A percentile compares a stretch with the other conserved stretches of the same genome.
Conservation (phyloP, 2,888 invertebrate species). For the Cryptophagus acutangulus region DNA sequence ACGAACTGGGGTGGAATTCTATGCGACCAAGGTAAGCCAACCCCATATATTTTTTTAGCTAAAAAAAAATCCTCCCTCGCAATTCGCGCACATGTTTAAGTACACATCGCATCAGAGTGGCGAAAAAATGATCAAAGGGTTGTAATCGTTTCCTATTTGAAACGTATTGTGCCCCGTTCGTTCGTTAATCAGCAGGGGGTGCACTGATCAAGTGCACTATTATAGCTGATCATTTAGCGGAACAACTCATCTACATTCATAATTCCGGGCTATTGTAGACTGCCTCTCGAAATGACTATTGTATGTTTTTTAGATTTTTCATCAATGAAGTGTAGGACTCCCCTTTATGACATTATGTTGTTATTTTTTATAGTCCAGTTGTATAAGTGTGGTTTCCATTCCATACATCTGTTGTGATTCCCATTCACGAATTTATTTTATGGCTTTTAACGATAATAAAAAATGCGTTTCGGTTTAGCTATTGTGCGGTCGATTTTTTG, state of each 20-base stretch:
- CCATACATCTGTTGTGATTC: conserved; percentile 4
- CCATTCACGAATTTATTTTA: not conserved
- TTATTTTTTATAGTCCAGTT: conserved; percentile 39
- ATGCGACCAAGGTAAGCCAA: conserved; percentile 79
- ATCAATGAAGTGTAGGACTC: not conserved
- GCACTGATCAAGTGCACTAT: conserved; percentile 38
- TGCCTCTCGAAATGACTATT: too few species aligned
- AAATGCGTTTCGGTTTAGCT: too few species aligned
- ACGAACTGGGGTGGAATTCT: conserved; percentile 98
- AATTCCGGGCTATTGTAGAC: not conserved
- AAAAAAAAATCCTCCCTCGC: not conserved
- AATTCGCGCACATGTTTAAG: not conserved
- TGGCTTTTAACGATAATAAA: too few species aligned
- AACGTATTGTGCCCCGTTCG: conserved; percentile 1
- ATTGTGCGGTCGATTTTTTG: too few species aligned
- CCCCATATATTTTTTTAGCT: not conserved
- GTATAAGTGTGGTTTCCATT: conserved; percentile 30
- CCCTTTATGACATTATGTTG: conserved; percentile 25
- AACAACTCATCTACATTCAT: conserved; percentile 19
- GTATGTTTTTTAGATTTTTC: conserved; percentile 1
- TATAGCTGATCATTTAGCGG: conserved; percentile 32
- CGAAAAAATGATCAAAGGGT: not conserved
- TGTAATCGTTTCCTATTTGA: conserved; percentile 1
- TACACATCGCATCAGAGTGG: not conserved
- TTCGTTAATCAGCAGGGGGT: conserved; percentile 21